These are phyloP conservation scores for Calephelis nemesis DNA, from an alignment of 1,140 invertebrate species.

Conservation along the genomic window DNA sequence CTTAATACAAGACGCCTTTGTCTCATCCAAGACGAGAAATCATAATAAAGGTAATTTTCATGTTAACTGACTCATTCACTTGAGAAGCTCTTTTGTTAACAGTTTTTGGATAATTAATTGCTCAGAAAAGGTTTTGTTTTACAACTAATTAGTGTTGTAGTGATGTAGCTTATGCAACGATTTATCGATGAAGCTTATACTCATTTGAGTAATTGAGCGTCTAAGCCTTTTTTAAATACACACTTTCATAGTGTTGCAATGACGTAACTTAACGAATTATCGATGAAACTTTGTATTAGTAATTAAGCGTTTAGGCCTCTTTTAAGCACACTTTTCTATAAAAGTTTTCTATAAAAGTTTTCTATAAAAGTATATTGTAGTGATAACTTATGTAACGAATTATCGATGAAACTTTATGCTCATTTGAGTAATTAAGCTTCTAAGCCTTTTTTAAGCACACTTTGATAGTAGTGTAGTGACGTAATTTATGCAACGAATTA, in stretches of 20 bases:
- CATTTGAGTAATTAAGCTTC: background rate
- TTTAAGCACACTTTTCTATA: background rate
- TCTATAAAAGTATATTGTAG: too few relatives aligned
- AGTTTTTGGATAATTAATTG: conserved; percentile 16
- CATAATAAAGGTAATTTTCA: background rate
- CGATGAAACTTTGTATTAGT: background rate
- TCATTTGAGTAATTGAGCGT: background rate
- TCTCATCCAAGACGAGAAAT: conserved; percentile 1
- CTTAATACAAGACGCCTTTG: conserved; percentile 3
- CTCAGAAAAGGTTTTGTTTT: conserved; percentile 13
- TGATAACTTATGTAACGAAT: background rate
- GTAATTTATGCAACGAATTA: background rate
- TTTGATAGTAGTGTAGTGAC: background rate
- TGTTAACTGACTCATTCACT: conserved; percentile 11
- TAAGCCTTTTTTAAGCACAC: too few relatives aligned
- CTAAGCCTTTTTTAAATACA: background rate
- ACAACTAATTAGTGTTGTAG: conserved; percentile 3
- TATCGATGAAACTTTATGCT: background rate
- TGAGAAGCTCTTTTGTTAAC: conserved; percentile 15
- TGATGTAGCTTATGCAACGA: conserved; percentile 1
- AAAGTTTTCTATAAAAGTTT: too few relatives aligned
- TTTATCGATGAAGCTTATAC: background rate
- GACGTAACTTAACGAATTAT: background rate
- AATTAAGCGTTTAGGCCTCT: background rate
- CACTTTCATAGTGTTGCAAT: background rate